A percentile compares a stretch with the other conserved stretches of the same genome.
These are phyloP conservation scores for Podarcis muralis DNA, from an alignment of 2,113 vertebrate genomes.

Conservation along the genomic window DNA sequence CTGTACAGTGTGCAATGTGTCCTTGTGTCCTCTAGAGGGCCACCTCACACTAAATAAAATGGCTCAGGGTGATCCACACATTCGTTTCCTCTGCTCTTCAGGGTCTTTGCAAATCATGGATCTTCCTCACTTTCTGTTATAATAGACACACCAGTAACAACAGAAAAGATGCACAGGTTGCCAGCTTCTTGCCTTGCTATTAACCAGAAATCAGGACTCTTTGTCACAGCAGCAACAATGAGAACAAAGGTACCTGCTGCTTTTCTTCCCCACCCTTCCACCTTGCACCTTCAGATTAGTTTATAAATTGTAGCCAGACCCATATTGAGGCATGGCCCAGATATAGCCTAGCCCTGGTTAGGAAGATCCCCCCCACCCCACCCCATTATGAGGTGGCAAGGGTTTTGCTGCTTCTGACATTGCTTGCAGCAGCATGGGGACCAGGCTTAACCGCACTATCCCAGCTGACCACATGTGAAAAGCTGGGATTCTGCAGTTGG, in stretches of 20 bases:
- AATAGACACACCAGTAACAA: not conserved
- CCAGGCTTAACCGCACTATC: too few species aligned
- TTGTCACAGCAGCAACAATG: not conserved
- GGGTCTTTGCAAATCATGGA: not conserved
- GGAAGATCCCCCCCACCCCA: too few species aligned
- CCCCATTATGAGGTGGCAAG: not conserved
- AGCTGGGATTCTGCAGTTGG: not conserved
- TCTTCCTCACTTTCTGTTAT: not conserved
- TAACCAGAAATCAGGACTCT: not conserved
- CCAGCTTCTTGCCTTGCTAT: not conserved
- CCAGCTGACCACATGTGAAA: not conserved
- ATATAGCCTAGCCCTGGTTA: not conserved
- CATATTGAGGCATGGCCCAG: not conserved
- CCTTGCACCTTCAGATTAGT: not conserved
- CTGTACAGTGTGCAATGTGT: not conserved
- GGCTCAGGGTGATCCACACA: not conserved
- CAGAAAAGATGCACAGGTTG: not conserved
- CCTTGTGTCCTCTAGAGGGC: not conserved
- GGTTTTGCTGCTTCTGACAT: not conserved
- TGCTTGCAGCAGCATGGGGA: not conserved
- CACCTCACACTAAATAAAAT: not conserved
- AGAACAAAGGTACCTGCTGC: not conserved
- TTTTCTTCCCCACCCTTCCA: not conserved
- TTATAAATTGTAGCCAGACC: not conserved
- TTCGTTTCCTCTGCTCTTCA: not conserved